Percentiles rank a stretch among this genome's conserved stretches.
These are phyloP conservation scores for Gallinago paraguaiae DNA, from an alignment of 2,113 vertebrate species.

Conservation along the genomic window DNA sequence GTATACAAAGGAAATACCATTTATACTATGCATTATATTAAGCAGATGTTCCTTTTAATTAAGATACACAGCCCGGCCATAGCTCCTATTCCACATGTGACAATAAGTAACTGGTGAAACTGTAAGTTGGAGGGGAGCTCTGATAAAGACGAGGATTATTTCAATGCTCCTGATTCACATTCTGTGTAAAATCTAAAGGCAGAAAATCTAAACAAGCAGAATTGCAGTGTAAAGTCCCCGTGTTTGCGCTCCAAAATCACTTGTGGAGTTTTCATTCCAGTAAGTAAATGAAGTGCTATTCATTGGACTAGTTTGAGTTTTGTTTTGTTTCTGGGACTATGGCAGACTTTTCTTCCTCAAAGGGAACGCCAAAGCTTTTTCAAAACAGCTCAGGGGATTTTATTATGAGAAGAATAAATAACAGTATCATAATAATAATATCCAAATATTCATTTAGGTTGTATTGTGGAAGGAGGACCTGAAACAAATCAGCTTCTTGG, in stretches of 20 bases:
- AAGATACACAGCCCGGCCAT: background rate
- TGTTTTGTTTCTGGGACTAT: background rate
- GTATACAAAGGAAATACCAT: slow-evolving; percentile 29
- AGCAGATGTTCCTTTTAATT: slow-evolving; percentile 48
- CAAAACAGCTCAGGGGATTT: background rate
- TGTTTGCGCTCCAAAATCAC: background rate
- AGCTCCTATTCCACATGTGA: background rate
- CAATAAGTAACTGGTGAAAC: background rate
- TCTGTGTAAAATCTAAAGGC: background rate
- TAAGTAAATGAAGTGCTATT: background rate
- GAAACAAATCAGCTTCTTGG: background rate
- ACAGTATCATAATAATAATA: no score
- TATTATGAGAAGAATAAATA: background rate
- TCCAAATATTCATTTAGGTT: background rate
- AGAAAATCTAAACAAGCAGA: background rate
- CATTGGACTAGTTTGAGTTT: background rate
- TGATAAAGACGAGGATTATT: background rate
- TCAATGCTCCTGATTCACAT: background rate
- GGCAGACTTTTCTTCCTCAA: background rate
- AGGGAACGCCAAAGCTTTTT: background rate
- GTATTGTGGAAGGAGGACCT: background rate
- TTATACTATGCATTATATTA: background rate
- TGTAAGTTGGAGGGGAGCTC: background rate
- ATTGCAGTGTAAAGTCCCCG: background rate
- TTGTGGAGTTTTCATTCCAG: background rate